Conservation (phyloP, 2,113 vertebrate genomes). For the Calcarius ornatus region DNA sequence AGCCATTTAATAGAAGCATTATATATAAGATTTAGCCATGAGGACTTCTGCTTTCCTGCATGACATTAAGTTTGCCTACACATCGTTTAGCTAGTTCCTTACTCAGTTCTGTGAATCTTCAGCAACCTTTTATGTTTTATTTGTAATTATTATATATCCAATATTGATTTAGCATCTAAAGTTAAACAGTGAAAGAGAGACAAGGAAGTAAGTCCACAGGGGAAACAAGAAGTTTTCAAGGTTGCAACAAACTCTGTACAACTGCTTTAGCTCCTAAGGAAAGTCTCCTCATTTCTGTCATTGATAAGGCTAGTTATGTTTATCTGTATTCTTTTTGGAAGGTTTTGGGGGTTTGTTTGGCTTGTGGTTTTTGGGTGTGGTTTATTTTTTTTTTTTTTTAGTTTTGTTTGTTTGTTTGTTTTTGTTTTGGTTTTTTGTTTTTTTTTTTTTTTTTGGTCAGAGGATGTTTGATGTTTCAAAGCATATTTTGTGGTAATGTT, state of each 20-base stretch:
- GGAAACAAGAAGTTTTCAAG: neutral
- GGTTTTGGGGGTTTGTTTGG: too few relatives aligned
- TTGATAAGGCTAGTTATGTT: neutral
- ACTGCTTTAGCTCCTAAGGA: neutral
- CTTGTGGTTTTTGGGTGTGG: neutral
- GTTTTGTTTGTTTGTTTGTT: too few relatives aligned
- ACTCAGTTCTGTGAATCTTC: neutral
- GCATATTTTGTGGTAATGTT: neutral
- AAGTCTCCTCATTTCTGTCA: neutral
- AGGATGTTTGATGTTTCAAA: neutral
- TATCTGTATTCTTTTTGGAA: neutral
- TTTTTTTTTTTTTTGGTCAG: accelerated
- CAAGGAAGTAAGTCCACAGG: accelerated
- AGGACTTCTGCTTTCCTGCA: neutral
- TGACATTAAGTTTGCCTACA: neutral
- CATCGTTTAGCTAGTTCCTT: neutral
- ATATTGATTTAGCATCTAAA: neutral
- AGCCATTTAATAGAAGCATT: neutral
- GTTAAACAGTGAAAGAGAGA: neutral
- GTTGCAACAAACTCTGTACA: neutral
- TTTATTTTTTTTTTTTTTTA: too few relatives aligned
- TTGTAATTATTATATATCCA: neutral
- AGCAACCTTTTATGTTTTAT: neutral
- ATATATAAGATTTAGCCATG: neutral
- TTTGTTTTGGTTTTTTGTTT: neutral